Base-by-base conservation (phyloP, 2,113 vertebrate genomes). In the Callionymus lyra region DNA sequence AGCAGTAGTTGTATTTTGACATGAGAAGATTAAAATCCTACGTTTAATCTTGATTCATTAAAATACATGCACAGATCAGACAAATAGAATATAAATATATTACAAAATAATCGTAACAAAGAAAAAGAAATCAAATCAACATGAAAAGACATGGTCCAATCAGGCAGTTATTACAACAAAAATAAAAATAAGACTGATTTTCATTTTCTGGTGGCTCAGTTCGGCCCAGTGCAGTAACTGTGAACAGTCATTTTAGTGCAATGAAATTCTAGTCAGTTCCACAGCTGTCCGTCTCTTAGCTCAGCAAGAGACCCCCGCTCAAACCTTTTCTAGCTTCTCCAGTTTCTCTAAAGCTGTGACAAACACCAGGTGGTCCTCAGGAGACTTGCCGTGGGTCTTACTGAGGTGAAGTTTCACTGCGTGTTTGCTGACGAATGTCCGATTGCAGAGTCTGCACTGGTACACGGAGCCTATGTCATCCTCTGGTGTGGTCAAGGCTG, bases 361-460 rank as follows among this genome's bases (percentile, higher is more conserved):
- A 72, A 93, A 99, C 84, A 99, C 91, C 83, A 99, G 89, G 84
- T 99, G 95, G 88, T 99, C 95, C 90, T 99, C 95, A 10, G 95
- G 95, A 82, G 95, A 98, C 86, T 99, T 99, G 84, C 93, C 95
- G 31, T 99, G 95, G 61, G 95, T 97, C 89, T 99, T 99, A 75
- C 95, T 99, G 79, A 99, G 94, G 88, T 99, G 95, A 87, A 99
- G 92, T 86, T 99, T 99, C 78, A 99, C 93, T 65, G 95, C 95
- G 64, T 99, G 95, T 74, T 98, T 98, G 89, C 95, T 99, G 77
- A 91, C 94, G 81, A 99, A 99, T 82, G 94, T 98, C 85, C 95
- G 89, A 87, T 94, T 98, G 84, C 95, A 99, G 79, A 99, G 91
- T 86, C 93, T 96, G 83, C 95, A 99, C 69, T 99, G 95, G 89